Conservation (phyloP, 92 coral and sea anemone species). For the Hydrozoanthus gracilis region DNA sequence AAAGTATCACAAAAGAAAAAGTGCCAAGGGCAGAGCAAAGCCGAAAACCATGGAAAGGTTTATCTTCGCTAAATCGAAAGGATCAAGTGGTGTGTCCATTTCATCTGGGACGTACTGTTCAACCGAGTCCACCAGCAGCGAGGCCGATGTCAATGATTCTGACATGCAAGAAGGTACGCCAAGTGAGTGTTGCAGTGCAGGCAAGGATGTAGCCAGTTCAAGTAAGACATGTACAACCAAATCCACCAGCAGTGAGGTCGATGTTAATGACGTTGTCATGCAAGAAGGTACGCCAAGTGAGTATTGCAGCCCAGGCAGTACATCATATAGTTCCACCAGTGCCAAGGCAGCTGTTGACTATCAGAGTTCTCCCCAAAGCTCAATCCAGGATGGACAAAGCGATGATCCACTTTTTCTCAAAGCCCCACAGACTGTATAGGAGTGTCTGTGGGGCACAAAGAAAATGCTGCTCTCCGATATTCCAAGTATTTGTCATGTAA, state of each 20-base stretch:
- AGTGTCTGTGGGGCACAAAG: slow-evolving; percentile 65
- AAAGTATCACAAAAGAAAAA: slow-evolving; percentile 48
- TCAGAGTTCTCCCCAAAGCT: slow-evolving; percentile 56
- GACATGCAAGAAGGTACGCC: slow-evolving; percentile 51
- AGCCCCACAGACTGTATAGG: slow-evolving; percentile 64
- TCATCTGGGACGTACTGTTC: slow-evolving; percentile 39
- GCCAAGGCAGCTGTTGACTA: slow-evolving; percentile 48
- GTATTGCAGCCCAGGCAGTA: slow-evolving; percentile 50
- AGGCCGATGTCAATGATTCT: slow-evolving; percentile 38
- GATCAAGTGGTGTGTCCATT: slow-evolving; percentile 40
- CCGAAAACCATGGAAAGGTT: slow-evolving; percentile 46
- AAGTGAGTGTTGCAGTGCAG: slow-evolving; percentile 47
- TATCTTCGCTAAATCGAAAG: slow-evolving; percentile 47
- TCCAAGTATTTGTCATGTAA: slow-evolving; percentile 46
- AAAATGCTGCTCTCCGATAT: slow-evolving; percentile 38
- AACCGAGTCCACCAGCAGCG: slow-evolving; percentile 51
- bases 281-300: slow-evolving; percentile 49
- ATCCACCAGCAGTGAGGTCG: slow-evolving; percentile 47
- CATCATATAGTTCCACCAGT: slow-evolving; percentile 49
- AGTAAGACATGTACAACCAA: slow-evolving; percentile 30
- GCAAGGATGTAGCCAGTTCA: slow-evolving; percentile 40
- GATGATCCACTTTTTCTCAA: slow-evolving; percentile 51
- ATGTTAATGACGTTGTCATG: slow-evolving; percentile 37
- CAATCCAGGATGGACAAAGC: slow-evolving; percentile 52
- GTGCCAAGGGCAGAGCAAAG: slow-evolving; percentile 51